Percentiles rank a stretch among this genome's conserved stretches.
phyloP scores from a whole-genome alignment of 2,113 vertebrate species.

The Alethe diademata region DNA sequence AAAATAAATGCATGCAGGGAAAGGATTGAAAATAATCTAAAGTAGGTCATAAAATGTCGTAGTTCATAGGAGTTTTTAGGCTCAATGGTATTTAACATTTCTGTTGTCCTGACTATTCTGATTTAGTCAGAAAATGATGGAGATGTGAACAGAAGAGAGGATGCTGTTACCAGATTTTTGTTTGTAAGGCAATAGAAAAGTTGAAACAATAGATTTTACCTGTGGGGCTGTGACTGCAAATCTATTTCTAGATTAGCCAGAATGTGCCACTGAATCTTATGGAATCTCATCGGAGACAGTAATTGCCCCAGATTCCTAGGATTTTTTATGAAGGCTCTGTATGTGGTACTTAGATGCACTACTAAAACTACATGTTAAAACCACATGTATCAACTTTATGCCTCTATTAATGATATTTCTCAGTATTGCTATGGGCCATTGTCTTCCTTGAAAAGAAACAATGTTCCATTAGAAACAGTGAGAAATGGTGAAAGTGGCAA shows the following conservation, averaged over 20 bases:
- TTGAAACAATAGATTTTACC: background rate
- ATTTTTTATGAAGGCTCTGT: background rate
- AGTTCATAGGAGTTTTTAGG: background rate
- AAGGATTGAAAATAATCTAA: background rate
- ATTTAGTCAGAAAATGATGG: background rate
- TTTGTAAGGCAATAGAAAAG: background rate
- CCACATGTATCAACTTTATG: background rate
- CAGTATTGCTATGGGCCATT: background rate
- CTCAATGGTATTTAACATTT: background rate
- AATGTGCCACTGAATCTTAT: background rate
- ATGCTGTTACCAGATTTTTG: background rate
- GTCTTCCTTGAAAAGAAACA: background rate
- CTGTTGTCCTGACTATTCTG: background rate
- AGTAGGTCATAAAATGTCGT: background rate
- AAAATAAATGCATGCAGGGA: background rate
- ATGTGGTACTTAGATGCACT: background rate
- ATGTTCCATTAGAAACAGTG: background rate
- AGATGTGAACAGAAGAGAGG: background rate
- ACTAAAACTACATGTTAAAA: background rate
- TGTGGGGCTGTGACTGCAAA: background rate
- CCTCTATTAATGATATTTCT: background rate
- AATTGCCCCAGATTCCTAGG: background rate
- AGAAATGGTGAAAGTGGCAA: background rate
- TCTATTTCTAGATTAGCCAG: background rate
- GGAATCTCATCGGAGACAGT: background rate